Evolutionary conservation across 2,113 vertebrate species (phyloP).

Genomic region (Corvus hawaiiensis): DNA sequence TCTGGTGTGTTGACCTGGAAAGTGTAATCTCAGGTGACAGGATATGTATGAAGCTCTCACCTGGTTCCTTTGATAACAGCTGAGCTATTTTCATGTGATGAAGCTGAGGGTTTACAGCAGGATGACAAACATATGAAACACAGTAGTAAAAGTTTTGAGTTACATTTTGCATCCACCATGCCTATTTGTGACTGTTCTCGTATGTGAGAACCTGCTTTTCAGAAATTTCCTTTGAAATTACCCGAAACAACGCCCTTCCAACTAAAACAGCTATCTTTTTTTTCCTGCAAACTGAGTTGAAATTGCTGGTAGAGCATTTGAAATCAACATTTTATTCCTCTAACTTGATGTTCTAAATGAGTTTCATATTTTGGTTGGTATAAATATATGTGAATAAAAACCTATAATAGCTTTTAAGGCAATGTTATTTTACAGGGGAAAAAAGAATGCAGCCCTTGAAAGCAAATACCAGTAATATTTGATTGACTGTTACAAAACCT

Average conservation of each 20-base stretch:
- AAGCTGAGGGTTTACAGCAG: not conserved
- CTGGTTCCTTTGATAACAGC: not conserved
- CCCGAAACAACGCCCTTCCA: not conserved
- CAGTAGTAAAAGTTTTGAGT: not conserved
- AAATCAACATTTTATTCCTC: not conserved
- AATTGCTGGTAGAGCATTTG: not conserved
- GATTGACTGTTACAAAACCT: not conserved
- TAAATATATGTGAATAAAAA: not conserved
- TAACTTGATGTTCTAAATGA: not conserved
- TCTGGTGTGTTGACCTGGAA: not conserved
- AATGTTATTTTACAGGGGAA: not conserved
- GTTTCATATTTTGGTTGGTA: not conserved
- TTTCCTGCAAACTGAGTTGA: not conserved
- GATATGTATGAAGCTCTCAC: not conserved
- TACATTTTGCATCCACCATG: not conserved
- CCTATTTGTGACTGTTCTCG: not conserved
- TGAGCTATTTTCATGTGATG: not conserved
- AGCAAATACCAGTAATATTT: not conserved
- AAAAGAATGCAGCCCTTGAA: not conserved
- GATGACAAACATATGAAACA: not conserved
- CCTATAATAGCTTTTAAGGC: not conserved
- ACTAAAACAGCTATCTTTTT: not conserved
- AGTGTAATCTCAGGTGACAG: not conserved
- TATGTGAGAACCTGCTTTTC: not conserved
- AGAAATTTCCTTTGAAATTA: not conserved